These are phyloP conservation scores for Enhydra lutris DNA, from an alignment of 2,113 vertebrate genomes.

Conservation along the genomic window DNA sequence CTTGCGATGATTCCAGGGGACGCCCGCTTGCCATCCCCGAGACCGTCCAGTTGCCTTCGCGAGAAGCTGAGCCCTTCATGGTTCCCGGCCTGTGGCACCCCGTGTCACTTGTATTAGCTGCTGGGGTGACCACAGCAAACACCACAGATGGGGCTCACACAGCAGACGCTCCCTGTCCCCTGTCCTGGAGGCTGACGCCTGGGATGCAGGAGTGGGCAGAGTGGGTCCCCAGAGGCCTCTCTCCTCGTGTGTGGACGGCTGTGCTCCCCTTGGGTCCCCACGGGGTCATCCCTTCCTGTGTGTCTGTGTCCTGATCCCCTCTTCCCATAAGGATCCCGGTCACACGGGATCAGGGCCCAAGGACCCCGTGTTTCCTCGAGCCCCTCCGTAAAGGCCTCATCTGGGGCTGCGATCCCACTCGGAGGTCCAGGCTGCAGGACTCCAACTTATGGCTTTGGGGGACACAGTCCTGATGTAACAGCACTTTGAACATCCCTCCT, in stretches of 20 bases:
- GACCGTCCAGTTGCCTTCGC: not conserved
- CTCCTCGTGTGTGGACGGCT: not conserved
- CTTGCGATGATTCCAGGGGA: not conserved
- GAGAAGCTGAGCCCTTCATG: not conserved
- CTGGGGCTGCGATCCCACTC: not conserved
- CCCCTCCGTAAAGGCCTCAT: not conserved
- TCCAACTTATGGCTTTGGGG: not conserved
- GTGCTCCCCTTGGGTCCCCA: not conserved
- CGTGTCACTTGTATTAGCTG: no score
- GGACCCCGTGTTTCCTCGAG: not conserved
- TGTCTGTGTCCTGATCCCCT: not conserved
- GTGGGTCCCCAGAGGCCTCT: not conserved
- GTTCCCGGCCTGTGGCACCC: not conserved
- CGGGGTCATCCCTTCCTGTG: not conserved
- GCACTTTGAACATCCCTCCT: not conserved
- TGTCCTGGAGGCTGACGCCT: not conserved
- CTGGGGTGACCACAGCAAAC: not conserved
- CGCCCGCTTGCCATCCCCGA: not conserved
- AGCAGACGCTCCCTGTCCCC: not conserved
- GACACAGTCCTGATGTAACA: not conserved
- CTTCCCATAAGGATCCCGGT: not conserved
- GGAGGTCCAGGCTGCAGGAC: not conserved
- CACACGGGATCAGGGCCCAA: accelerated
- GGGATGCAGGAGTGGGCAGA: not conserved
- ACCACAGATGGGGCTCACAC: not conserved